These are phyloP conservation scores for Papilio gigon DNA, from an alignment of 2,888 invertebrate genomes.

Conservation along the genomic window DNA sequence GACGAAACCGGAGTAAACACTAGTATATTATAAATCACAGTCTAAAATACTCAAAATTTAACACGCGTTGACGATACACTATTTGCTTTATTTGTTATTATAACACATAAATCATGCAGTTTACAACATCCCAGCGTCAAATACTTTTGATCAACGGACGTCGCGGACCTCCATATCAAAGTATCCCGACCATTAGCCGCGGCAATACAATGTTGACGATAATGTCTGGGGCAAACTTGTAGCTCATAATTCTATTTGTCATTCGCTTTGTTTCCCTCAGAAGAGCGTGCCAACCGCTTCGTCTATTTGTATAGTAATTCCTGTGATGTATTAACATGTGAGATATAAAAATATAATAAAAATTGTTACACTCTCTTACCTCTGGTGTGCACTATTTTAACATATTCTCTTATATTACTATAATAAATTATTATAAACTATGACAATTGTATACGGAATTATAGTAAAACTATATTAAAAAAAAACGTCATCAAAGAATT, in stretches of 20 bases:
- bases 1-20: no score
- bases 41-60: not conserved
- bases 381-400: slow-evolving; percentile 3
- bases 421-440: slow-evolving; percentile 35
- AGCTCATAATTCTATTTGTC: slow-evolving; percentile 62
- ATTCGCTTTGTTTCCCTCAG: slow-evolving; percentile 61
- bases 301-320: slow-evolving; percentile 57
- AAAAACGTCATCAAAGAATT: slow-evolving; percentile 30
- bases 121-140: slow-evolving; percentile 16
- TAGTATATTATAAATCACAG: slow-evolving; percentile 1
- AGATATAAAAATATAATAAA: slow-evolving; percentile 28
- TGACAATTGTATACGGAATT: slow-evolving; percentile 2
- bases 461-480: slow-evolving; percentile 25
- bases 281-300: slow-evolving; percentile 61
- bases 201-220: slow-evolving; percentile 58
- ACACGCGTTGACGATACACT: slow-evolving; percentile 18
- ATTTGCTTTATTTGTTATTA: not conserved
- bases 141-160: slow-evolving; percentile 35
- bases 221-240: slow-evolving; percentile 54
- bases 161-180: slow-evolving; percentile 30
- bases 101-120: slow-evolving; percentile 25
- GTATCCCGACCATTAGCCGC: slow-evolving; percentile 53
- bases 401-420: not conserved
- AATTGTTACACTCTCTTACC: slow-evolving; percentile 30
- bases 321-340: slow-evolving; percentile 43